These are phyloP conservation scores for Otocyon megalotis DNA, from an alignment of 2,113 vertebrate genomes.

Conservation along the genomic window DNA sequence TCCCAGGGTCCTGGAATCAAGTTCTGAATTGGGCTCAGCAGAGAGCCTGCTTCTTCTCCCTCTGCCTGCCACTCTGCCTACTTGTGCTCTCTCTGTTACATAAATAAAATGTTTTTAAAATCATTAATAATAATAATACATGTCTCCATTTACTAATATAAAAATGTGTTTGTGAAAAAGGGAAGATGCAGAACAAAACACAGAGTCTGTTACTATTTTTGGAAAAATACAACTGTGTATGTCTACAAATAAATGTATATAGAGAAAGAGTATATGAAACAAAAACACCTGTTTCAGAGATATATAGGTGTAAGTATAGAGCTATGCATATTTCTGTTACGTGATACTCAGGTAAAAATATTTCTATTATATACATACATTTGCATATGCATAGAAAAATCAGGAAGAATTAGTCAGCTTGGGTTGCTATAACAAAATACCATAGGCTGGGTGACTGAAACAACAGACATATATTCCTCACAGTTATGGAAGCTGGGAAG, in stretches of 20 bases:
- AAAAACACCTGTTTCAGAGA: slow-evolving; percentile 24
- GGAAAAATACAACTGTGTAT: background rate
- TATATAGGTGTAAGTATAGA: background rate
- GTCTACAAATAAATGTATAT: background rate
- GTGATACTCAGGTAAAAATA: slow-evolving; percentile 10
- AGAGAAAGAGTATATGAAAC: slow-evolving; percentile 9
- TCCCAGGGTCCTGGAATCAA: no score
- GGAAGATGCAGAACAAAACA: slow-evolving; percentile 9
- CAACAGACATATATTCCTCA: slow-evolving; percentile 8
- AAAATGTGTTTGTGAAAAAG: background rate
- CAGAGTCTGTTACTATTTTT: background rate
- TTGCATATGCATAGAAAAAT: background rate
- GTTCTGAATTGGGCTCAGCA: no score
- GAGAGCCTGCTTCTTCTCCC: no score
- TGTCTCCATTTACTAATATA: background rate
- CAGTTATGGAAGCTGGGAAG: background rate
- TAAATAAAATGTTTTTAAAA: no score
- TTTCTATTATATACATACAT: background rate
- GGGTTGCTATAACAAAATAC: background rate
- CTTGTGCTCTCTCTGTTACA: no score
- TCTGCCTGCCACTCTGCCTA: no score
- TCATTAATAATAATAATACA: slow-evolving; percentile 14
- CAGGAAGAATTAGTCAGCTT: background rate
- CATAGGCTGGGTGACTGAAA: background rate
- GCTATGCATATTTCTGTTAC: background rate